These are phyloP conservation scores for Agrotis ipsilon DNA, from an alignment of 2,888 invertebrate species.

Conservation along the genomic window DNA sequence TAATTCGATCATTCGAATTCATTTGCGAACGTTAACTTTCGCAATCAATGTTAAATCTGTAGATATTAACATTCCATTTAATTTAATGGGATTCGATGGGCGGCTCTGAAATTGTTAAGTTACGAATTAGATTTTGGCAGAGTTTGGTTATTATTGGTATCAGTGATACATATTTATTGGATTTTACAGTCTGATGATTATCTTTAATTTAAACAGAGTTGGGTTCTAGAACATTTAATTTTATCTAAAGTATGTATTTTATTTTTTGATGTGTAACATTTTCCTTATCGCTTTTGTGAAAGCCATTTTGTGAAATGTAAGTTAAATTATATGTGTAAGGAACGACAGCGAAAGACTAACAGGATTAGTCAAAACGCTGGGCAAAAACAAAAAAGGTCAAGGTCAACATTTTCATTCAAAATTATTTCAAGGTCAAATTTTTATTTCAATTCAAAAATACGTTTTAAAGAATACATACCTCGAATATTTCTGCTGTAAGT, in stretches of 20 bases:
- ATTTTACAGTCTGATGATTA: background rate
- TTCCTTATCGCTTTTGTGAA: too few relatives aligned
- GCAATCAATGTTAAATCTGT: slow-evolving; percentile 22
- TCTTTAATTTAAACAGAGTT: background rate
- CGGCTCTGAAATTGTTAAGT: slow-evolving; percentile 22
- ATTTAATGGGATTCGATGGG: slow-evolving; percentile 32
- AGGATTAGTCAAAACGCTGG: too few relatives aligned
- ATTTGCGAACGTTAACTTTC: slow-evolving; percentile 27
- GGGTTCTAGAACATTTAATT: background rate
- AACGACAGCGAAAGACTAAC: too few relatives aligned
- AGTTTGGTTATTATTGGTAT: slow-evolving; percentile 23
- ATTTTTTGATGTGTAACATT: too few relatives aligned
- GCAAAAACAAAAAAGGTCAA: too few relatives aligned
- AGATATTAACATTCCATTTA: slow-evolving; percentile 27
- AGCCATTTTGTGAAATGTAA: too few relatives aligned
- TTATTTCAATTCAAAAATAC: too few relatives aligned
- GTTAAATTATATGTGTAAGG: too few relatives aligned
- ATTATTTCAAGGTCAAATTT: too few relatives aligned
- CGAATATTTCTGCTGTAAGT: background rate
- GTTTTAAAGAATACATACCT: background rate
- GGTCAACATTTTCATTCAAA: too few relatives aligned
- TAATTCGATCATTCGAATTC: slow-evolving; percentile 27
- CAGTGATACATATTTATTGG: background rate
- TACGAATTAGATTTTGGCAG: slow-evolving; percentile 17
- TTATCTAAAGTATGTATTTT: too few relatives aligned